A percentile compares a stretch with the other conserved stretches of the same genome.
These are phyloP conservation scores for Copidosoma floridanum DNA, from an alignment of 1,140 invertebrate species.

Conservation along the genomic window DNA sequence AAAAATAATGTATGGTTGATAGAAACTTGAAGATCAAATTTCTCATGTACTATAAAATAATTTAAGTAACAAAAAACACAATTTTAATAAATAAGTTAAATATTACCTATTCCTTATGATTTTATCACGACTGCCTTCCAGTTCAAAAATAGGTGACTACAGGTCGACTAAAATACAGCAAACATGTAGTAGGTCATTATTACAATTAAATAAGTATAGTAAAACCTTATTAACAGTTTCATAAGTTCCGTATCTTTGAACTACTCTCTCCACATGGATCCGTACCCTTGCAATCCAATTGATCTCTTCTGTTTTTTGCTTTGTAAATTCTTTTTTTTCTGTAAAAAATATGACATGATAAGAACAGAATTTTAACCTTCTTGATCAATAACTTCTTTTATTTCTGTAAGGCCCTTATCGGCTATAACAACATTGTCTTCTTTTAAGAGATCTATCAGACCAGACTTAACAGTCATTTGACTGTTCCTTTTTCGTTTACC, in stretches of 20 bases:
- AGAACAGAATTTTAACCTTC: constrained; percentile 30
- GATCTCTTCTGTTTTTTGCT: constrained; percentile 36
- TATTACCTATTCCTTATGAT: too few species aligned
- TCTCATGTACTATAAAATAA: too few species aligned
- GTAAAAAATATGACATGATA: constrained; percentile 41
- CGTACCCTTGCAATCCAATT: constrained; percentile 39
- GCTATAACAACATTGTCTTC: constrained; percentile 46
- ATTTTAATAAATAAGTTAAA: too few species aligned
- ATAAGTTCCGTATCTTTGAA: constrained; percentile 39
- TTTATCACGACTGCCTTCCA: too few species aligned
- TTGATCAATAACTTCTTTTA: constrained; percentile 31
- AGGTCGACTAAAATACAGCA: constrained; percentile 26
- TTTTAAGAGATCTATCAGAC: constrained; percentile 46
- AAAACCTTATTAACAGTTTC: constrained; percentile 35
- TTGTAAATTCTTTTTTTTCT: constrained; percentile 30
- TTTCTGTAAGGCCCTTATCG: constrained; percentile 48
- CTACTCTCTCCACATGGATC: constrained; percentile 45
- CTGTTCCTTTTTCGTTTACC: constrained; percentile 34
- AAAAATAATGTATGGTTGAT: too few species aligned
- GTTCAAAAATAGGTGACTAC: constrained; percentile 22
- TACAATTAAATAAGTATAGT: constrained; percentile 13
- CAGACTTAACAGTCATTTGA: constrained; percentile 25
- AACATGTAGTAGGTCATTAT: constrained; percentile 25
- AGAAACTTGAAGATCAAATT: too few species aligned
- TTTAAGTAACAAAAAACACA: too few species aligned